A percentile compares a stretch with the other conserved stretches of the same genome.
phyloP scores from a whole-genome alignment of 1,140 invertebrate genomes.

The Euglossa dilemma region DNA sequence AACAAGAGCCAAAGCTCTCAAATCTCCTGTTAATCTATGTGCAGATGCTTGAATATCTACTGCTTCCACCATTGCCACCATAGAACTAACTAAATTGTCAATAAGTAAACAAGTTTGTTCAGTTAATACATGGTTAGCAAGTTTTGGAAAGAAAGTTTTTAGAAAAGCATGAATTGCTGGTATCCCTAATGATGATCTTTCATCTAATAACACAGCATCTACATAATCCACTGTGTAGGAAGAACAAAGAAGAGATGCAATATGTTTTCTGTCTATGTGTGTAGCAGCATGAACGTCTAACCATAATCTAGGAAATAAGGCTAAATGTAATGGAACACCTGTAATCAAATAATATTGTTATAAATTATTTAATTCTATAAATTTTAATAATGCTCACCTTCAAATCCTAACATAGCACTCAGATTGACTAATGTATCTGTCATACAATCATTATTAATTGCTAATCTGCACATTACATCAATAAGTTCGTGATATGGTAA shows the following conservation, averaged over 20 bases:
- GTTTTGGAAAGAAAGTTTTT: constrained; percentile 92
- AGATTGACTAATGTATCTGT: constrained; percentile 90
- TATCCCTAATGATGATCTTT: constrained; percentile 89
- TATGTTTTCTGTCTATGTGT: constrained; percentile 90
- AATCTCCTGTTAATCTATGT: constrained; percentile 83
- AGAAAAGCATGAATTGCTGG: constrained; percentile 91
- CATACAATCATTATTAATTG: constrained; percentile 91
- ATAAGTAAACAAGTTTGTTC: constrained; percentile 85
- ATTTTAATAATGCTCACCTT: constrained; percentile 81
- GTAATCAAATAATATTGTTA: constrained; percentile 37
- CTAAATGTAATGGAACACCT: constrained; percentile 90
- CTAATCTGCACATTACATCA: constrained; percentile 94
- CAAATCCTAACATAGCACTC: constrained; percentile 93
- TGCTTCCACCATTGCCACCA: constrained; percentile 82
- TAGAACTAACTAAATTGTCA: constrained; percentile 83
- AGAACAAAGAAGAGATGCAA: constrained; percentile 89
- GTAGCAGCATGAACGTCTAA: constrained; percentile 90
- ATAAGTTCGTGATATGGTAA: constrained; percentile 92
- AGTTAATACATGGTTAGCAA: constrained; percentile 84
- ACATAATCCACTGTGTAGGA: constrained; percentile 92
- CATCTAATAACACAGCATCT: constrained; percentile 91
- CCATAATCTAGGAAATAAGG: constrained; percentile 93
- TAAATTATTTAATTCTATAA: background rate
- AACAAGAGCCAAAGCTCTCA: constrained; percentile 83
- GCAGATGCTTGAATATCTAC: constrained; percentile 82